These are phyloP conservation scores for Mesorhabditis belari DNA, from an alignment of 2,888 invertebrate genomes.

Conservation along the genomic window DNA sequence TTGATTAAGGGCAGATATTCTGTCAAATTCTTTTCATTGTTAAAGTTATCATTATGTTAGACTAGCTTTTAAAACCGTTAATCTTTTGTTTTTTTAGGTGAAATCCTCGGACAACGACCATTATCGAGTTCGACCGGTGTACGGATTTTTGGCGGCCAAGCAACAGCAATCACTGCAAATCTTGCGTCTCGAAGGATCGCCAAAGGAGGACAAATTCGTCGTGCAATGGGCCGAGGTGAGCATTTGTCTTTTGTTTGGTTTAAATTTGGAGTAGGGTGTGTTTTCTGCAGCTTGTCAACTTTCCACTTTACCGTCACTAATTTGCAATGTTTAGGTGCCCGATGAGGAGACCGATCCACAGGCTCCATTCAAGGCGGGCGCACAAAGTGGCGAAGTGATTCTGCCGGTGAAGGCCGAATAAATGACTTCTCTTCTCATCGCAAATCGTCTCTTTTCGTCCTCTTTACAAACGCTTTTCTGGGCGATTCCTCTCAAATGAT, in stretches of 20 bases:
- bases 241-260: not conserved
- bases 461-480: too few relatives aligned
- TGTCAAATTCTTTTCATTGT: too few relatives aligned
- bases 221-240: constrained; percentile 5
- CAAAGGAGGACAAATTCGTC: constrained; percentile 10
- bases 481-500: too few relatives aligned
- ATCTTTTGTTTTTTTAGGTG: constrained; percentile 1
- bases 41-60: not conserved
- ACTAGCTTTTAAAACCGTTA: not conserved
- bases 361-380: constrained; percentile 11
- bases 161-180: constrained; percentile 8
- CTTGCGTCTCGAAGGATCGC: constrained; percentile 6
- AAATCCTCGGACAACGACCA: constrained; percentile 21
- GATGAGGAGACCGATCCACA: constrained; percentile 10
- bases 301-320: too few relatives aligned
- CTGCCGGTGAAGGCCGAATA: too few relatives aligned
- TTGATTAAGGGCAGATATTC: too few relatives aligned
- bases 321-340: not conserved
- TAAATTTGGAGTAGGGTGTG: too few relatives aligned
- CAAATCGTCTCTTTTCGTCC: too few relatives aligned
- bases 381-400: constrained; percentile 8
- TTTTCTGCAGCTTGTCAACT: too few relatives aligned
- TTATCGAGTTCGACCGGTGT: constrained; percentile 19
- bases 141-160: constrained; percentile 11
- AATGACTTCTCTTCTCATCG: constrained; percentile 5